Base-by-base conservation (phyloP, 2,888 invertebrate genomes). In the Eumacrocentrus americanus region DNA sequence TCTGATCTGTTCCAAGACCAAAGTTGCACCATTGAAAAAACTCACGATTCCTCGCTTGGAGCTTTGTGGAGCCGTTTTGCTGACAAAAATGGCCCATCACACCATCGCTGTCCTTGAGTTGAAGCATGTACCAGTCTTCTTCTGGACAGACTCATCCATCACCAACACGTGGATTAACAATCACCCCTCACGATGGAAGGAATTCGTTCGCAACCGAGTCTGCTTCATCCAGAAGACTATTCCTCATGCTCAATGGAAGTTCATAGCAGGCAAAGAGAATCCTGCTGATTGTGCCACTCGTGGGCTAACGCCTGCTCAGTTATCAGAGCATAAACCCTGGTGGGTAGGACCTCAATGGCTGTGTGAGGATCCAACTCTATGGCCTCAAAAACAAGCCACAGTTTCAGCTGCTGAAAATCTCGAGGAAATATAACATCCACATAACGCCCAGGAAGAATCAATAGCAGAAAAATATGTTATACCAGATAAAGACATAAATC, bases 11-110 rank as follows among this genome's bases (percentile, higher is more conserved):
- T 54, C 64, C 0, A 67, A 66, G 23, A 61, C 65, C 4, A 62
- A 62, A 16, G 64, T 68, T 2, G 64, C 66, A 4, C 66, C 65
- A 5, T 12, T 68, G 3, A 72, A 69, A 37, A 42, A 51, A 11
- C 57, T 62, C 5, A 61, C 70, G 1, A 55, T 71, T 5, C 67
- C 69, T 0, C 52, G 71, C 2, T 53, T 72, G 12, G 69, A 73
- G 37, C 53, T 73, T 5, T 61, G 63, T 14, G 64, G 11, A 35
- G 66, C 66, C 4, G 9, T 58, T 11, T 22, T 69, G 2, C 60
- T 64, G 0, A 38, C 65, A 0, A 55, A 53, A 37, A 34, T 65
- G 3, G 50, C 56, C 0, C 12, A 56, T 1, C 29, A 62, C 16
- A 16, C 23, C 9, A n/a, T 3, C 6, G n/a, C n/a, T n/a, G n/a